Conservation (phyloP, 2,888 invertebrate species). For the Emmelina monodactyla region DNA sequence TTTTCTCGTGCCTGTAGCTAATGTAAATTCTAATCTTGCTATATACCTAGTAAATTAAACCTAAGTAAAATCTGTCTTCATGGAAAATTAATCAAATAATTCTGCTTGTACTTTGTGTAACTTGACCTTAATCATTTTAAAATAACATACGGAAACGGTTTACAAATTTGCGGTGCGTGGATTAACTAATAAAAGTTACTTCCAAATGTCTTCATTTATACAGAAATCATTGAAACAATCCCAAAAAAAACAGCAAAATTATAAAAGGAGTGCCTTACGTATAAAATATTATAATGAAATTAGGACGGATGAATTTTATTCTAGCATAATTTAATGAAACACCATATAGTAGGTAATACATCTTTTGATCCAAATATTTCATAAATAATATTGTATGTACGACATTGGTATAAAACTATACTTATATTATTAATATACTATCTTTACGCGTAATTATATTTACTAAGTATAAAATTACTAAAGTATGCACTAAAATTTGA, state of each 20-base stretch:
- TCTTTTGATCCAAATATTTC: slow-evolving; percentile 49
- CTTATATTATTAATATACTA: slow-evolving; percentile 26
- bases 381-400: slow-evolving; percentile 43
- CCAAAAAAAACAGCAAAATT: slow-evolving; percentile 55
- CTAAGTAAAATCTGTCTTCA: too few species aligned
- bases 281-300: slow-evolving; percentile 61
- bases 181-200: slow-evolving; percentile 28
- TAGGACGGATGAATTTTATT: slow-evolving; percentile 63
- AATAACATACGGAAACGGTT: too few species aligned
- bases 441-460: slow-evolving; percentile 1
- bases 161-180: background rate
- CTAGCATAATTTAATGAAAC: slow-evolving; percentile 64
- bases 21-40: too few species aligned
- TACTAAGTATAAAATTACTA: slow-evolving; percentile 15
- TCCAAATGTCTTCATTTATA: slow-evolving; percentile 57
- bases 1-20: too few species aligned
- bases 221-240: slow-evolving; percentile 20
- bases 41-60: too few species aligned
- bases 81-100: too few species aligned
- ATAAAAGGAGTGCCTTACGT: slow-evolving; percentile 68
- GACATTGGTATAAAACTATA: slow-evolving; percentile 30
- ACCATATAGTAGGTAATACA: slow-evolving; percentile 58
- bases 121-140: too few species aligned
- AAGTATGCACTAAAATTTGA: slow-evolving; percentile 37
- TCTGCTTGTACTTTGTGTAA: too few species aligned